Evolutionary conservation across 2,888 invertebrate species (phyloP).

Genomic region (Melipona bicolor): DNA sequence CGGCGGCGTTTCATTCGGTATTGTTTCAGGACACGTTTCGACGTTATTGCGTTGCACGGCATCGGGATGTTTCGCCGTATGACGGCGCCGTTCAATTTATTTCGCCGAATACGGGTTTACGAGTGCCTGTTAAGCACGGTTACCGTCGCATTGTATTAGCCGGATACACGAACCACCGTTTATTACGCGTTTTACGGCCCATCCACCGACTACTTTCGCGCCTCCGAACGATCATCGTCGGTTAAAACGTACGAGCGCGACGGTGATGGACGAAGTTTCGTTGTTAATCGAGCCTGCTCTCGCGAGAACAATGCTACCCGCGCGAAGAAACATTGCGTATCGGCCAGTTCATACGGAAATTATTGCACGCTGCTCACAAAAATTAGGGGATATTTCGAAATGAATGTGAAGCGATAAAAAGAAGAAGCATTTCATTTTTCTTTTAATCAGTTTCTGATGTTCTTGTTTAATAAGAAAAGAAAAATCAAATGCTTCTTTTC

Average conservation of each 20-base stretch:
- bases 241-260: not conserved
- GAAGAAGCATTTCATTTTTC: no score
- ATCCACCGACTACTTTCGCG: conserved; percentile 16
- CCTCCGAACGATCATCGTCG: conserved; percentile 18
- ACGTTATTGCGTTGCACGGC: conserved; percentile 39
- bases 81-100: conserved; percentile 65
- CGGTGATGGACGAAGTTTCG: conserved; percentile 6
- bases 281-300: conserved; percentile 35
- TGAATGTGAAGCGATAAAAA: no score
- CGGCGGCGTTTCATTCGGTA: not conserved
- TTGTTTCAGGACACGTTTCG: conserved; percentile 18
- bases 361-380: not conserved
- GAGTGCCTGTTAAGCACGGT: conserved; percentile 60
- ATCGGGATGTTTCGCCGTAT: conserved; percentile 42
- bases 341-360: not conserved
- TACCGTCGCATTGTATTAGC: conserved; percentile 65
- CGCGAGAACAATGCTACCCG: not conserved
- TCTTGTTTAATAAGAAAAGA: no score
- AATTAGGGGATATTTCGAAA: no score
- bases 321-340: conserved; percentile 16
- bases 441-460: no score
- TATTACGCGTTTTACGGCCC: conserved; percentile 62
- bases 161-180: conserved; percentile 65
- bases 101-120: conserved; percentile 60
- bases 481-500: no score